A percentile compares a stretch with the other conserved stretches of the same genome.
Conservation (phyloP, 1,140 invertebrate genomes). For the Orius insidiosus region DNA sequence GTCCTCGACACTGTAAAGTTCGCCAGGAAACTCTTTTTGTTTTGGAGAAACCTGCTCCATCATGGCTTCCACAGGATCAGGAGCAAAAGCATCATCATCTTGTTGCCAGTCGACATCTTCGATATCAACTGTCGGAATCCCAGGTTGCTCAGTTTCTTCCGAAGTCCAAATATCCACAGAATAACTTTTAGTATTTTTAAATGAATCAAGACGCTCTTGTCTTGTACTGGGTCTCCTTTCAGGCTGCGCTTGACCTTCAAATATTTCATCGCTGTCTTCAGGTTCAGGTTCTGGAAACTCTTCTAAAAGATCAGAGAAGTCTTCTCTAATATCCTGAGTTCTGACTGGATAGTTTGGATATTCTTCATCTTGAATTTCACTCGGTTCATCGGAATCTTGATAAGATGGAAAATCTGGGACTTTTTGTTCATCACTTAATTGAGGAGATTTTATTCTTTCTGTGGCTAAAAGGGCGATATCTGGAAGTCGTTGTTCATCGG, state of each 20-base stretch:
- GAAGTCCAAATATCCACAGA: constrained; percentile 24
- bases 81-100: constrained; percentile 21
- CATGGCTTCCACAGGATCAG: constrained; percentile 5
- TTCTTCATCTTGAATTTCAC: constrained; percentile 7
- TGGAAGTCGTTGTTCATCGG: constrained; percentile 3
- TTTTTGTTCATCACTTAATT: constrained; percentile 14
- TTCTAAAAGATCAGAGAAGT: not conserved
- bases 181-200: constrained; percentile 24
- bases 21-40: no score
- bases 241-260: constrained; percentile 8
- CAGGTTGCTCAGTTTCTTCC: constrained; percentile 20
- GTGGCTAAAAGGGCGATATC: constrained; percentile 1
- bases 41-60: no score
- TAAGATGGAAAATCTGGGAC: constrained; percentile 6
- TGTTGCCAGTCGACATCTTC: constrained; percentile 20
- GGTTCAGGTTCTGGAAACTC: not conserved
- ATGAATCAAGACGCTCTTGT: constrained; percentile 23
- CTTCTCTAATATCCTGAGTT: constrained; percentile 1
- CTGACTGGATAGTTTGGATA: not conserved
- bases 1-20: no score
- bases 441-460: constrained; percentile 1
- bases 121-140: constrained; percentile 18
- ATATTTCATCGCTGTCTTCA: not conserved
- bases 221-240: constrained; percentile 22
- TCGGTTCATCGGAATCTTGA: constrained; percentile 6